Conservation (phyloP, 2,888 invertebrate genomes). For the Hypsopygia costalis region DNA sequence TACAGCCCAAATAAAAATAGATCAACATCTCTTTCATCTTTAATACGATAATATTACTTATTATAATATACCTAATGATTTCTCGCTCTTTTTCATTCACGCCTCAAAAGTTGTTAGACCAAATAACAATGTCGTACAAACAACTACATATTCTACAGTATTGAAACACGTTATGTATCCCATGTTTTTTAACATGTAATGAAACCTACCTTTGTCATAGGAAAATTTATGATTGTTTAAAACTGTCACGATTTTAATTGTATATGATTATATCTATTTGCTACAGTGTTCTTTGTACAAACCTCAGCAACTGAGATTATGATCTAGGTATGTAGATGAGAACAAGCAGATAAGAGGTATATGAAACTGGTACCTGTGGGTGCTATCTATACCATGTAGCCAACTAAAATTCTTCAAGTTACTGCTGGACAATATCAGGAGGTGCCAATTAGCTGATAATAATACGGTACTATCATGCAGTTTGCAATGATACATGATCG, state of each 20-base stretch:
- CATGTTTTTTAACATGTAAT: no score
- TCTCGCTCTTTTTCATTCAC: no score
- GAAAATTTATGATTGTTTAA: no score
- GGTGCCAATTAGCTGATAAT: conserved; percentile 10
- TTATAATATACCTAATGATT: no score
- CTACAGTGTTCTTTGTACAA: not conserved
- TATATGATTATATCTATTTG: conserved; percentile 2
- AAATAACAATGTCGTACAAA: no score
- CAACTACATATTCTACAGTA: no score
- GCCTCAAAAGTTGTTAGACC: no score
- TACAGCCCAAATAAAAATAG: no score
- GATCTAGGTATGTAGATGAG: conserved; percentile 10
- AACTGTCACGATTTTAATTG: not conserved
- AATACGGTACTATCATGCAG: conserved; percentile 3
- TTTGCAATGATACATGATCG: conserved; percentile 8
- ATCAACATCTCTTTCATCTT: no score
- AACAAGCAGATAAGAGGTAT: conserved; percentile 7
- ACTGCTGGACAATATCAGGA: conserved; percentile 6
- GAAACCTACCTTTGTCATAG: no score
- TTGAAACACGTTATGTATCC: no score
- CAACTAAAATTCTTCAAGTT: conserved; percentile 8
- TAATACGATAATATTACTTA: no score
- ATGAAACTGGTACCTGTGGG: conserved; percentile 2
- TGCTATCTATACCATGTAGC: conserved; percentile 1
- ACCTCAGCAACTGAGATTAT: conserved; percentile 6